Evolutionary conservation across 2,888 invertebrate species (phyloP).

Genomic region (Lasius fuliginosus): DNA sequence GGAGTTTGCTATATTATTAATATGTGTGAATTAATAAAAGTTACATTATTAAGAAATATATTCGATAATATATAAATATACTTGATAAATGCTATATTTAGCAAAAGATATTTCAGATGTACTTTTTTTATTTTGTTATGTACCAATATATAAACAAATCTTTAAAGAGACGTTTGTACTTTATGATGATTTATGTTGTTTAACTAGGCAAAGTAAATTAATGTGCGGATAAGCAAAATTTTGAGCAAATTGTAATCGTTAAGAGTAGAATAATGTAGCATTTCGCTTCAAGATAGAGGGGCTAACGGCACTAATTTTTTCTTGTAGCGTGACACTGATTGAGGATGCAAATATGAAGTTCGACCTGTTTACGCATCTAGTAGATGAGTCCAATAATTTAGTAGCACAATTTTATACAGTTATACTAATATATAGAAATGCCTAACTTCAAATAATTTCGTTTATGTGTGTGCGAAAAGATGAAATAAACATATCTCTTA

Average conservation of each 20-base stretch:
- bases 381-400: constrained; percentile 13
- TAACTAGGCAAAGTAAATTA: neutral
- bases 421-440: constrained; percentile 25
- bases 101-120: neutral
- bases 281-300: neutral
- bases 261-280: constrained; percentile 11
- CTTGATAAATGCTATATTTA: neutral
- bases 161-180: neutral
- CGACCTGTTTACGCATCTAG: constrained; percentile 39
- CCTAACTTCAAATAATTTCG: neutral
- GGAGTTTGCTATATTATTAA: neutral
- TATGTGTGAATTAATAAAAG: neutral
- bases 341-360: constrained; percentile 51
- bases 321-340: constrained; percentile 24
- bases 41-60: neutral
- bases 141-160: neutral
- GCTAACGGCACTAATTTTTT: constrained; percentile 41
- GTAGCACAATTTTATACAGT: constrained; percentile 45
- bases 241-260: neutral
- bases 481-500: neutral
- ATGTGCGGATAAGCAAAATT: neutral
- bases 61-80: neutral
- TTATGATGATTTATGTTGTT: neutral
- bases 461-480: neutral
- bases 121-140: neutral